Percentiles rank a stretch among this genome's conserved stretches.
Evolutionary conservation across 2,888 invertebrate species (phyloP).

Genomic region (Ptycholaimellus sp.): DNA sequence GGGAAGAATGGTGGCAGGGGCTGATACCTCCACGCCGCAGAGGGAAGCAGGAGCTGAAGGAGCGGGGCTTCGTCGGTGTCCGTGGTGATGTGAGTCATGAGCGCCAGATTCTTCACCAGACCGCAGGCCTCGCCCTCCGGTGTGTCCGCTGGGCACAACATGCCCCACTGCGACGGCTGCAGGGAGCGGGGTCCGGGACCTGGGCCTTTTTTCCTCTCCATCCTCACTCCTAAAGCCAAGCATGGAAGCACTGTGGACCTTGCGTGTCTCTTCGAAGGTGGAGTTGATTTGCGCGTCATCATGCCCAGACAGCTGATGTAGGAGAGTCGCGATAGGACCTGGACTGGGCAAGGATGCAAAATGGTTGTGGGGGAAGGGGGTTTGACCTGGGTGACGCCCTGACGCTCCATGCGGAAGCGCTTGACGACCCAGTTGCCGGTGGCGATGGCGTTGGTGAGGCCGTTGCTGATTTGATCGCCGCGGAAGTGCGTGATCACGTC

Average conservation of each 20-base stretch:
- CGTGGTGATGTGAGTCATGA: constrained; percentile 97
- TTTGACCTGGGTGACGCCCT: constrained; percentile 66
- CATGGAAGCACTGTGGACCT: constrained; percentile 39
- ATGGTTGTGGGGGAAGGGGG: no score
- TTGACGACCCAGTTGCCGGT: constrained; percentile 91
- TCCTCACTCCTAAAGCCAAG: background rate
- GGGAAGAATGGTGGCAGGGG: no score
- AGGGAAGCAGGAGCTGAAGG: no score
- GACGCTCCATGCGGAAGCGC: constrained; percentile 90
- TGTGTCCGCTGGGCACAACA: constrained; percentile 94
- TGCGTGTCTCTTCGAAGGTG: constrained; percentile 93
- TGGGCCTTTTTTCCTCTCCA: no score
- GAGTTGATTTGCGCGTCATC: constrained; percentile 98
- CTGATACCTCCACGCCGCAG: no score
- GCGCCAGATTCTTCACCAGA: constrained; percentile 82
- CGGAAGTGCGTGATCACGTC: constrained; percentile 82
- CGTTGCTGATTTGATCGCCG: constrained; percentile 74
- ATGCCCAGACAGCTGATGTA: constrained; percentile 92
- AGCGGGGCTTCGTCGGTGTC: constrained; percentile 66
- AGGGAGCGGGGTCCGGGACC: constrained; percentile 56
- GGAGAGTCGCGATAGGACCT: constrained; percentile 71
- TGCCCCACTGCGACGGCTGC: constrained; percentile 94
- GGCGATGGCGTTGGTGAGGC: constrained; percentile 76
- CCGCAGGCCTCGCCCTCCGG: constrained; percentile 99
- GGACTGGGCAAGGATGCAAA: no score